Evolutionary conservation across 2,797 vertebrate genomes (phyloP), one percentile per base, ranked within the genome.

Genomic region (Neostethus bicornis): DNA sequence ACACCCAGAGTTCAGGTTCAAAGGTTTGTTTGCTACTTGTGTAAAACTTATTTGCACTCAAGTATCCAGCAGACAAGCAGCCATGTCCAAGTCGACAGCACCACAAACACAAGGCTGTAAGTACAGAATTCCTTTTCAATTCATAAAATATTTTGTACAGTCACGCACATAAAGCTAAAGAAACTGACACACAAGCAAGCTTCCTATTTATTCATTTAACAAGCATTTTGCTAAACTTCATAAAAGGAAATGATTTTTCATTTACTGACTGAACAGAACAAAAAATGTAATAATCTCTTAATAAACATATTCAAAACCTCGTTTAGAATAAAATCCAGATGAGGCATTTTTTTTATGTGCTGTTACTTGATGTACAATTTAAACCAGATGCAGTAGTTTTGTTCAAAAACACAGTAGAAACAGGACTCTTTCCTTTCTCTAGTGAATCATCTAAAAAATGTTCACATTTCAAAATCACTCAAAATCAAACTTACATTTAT

Each of bases 51-150:
- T 26, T 26, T 16, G 7, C 39, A 42, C 42, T 53, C 11, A 28
- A 17, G n/a, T n/a, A 61, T 53, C 26, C 7, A 13, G 70, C 68
- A 43, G 67, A 29, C 28, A 2, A 59, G 28, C 45, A 66, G 57
- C 55, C 57, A 89, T 88, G 87, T 81, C 83, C 57, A 37, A 31
- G 47, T 59, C 23, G 13, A 19, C 32, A 24, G 63, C 67, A 34
- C 31, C 53, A 1, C 66, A 64, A 54, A 56, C 41, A 26, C 28
- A 44, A 20, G 68, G 25, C 65, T 47, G 89, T 90, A 59, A 89
- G 89, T 90, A 84, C 6, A 68, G 21, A 48, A 5, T 42, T 34
- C 25, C 59, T 50, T 51, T 31, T 7, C 13, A 19, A 49, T 37
- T 24, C 21, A 11, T 24, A 21, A 11, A 17, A 45, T n/a, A 9